Evolutionary conservation across 2,888 invertebrate species (phyloP).

Genomic region (Anthophora plumipes): DNA sequence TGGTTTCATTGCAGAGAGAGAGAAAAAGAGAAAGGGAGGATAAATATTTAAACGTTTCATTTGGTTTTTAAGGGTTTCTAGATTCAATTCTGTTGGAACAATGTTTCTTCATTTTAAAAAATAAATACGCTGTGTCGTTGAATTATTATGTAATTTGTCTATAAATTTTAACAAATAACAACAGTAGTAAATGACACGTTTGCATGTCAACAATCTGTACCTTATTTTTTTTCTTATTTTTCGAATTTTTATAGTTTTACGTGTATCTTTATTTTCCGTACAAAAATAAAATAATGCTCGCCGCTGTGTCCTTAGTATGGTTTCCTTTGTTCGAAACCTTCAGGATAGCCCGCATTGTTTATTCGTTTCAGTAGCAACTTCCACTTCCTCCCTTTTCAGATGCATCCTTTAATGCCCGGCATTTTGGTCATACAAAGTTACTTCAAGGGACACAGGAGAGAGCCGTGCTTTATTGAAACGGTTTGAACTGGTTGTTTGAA

Average conservation of each 20-base stretch:
- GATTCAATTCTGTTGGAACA: too few species aligned
- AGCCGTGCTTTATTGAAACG: background rate
- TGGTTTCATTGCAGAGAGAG: background rate
- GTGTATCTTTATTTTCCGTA: background rate
- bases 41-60: background rate
- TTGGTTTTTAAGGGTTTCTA: background rate
- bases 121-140: too few species aligned
- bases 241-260: background rate
- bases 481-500: background rate
- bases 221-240: background rate
- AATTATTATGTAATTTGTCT: too few species aligned
- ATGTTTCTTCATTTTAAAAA: too few species aligned
- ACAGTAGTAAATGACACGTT: too few species aligned
- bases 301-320: background rate
- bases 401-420: slow-evolving; percentile 4
- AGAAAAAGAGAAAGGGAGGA: background rate
- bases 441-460: background rate
- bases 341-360: slow-evolving; percentile 14
- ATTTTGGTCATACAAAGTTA: background rate
- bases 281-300: slow-evolving; percentile 28
- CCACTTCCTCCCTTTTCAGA: slow-evolving; percentile 22
- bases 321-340: slow-evolving; percentile 24
- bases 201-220: too few species aligned
- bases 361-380: slow-evolving; percentile 32
- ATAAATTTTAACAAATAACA: too few species aligned